Percentiles rank a stretch among this genome's conserved stretches.
phyloP scores from a whole-genome alignment of 2,797 vertebrate genomes.

The Poecile montanus region DNA sequence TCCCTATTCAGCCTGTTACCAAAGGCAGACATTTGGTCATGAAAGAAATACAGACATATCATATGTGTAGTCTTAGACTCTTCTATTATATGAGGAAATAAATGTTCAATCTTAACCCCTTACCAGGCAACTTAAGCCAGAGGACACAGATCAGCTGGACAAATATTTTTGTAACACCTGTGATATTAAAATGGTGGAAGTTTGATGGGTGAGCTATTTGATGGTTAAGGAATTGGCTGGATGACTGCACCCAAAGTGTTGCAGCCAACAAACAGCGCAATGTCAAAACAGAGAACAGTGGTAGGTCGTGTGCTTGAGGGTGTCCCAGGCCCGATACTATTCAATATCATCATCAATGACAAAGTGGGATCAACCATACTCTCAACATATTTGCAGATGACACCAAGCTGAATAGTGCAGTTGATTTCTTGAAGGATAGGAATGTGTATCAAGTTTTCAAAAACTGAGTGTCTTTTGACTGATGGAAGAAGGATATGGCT shows the following conservation, averaged over 20 bases:
- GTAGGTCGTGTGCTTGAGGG: neutral
- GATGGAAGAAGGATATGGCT: neutral
- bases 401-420: neutral
- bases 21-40: fast-evolving
- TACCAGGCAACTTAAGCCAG: neutral
- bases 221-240: neutral
- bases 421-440: neutral
- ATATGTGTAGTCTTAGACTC: neutral
- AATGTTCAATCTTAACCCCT: neutral
- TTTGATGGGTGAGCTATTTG: neutral
- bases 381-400: neutral
- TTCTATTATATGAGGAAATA: neutral
- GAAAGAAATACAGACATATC: neutral
- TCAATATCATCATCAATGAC: neutral
- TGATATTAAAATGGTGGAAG: neutral
- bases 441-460: neutral
- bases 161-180: neutral
- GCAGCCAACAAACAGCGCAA: neutral
- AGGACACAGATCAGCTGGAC: neutral
- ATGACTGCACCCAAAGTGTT: neutral
- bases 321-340: neutral
- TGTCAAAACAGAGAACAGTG: neutral
- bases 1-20: neutral
- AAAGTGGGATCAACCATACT: fast-evolving
- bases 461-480: neutral